Base-by-base conservation (phyloP, 2,113 vertebrate genomes). In the Recurvirostra avosetta region DNA sequence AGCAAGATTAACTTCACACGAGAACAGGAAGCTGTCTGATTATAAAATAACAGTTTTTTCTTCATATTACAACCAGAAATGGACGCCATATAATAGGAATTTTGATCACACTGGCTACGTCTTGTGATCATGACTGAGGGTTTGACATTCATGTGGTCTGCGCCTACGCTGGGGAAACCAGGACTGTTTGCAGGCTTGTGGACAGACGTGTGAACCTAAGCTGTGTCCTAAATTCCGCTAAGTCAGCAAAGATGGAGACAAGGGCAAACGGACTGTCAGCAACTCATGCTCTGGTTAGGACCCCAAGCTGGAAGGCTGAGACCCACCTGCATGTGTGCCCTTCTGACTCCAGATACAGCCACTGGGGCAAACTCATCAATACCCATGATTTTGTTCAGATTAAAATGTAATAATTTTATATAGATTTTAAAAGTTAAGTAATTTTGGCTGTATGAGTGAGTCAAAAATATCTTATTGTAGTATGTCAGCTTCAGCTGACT, bases 191-290 rank as follows among this genome's bases (percentile, higher is more conserved):
- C 29, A 56, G 26, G 36, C 16, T 75, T 4, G 0, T 5, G 21
- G 30, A 32, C 5, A 29, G 20, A 11, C 11, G 11, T 53, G 34
- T 45, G 50, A 80, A 34, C 17, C 15, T 61, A 17, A 5, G 6
- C 38, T 52, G 52, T 41, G 52, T 43, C 61, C 25, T 79, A 55
- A 50, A n/a, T 75, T 67, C 41, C 59, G 8, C 22, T 43, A 50
- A 7, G 13, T 72, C 43, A 56, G 30, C 27, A 47, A 86, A 76
- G 49, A 40, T 34, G 23, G 16, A 74, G 61, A 21, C 8, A 52
- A 45, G 11, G 1, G 4, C 36, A 20, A 11, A 2, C 0, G 14
- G 23, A 20, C 32, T 56, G 16, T 15, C 43, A 72, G 5, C 16
- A 85, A 10, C 6, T 17, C 18, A 1, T 43, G 26, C 14, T 56